Evolutionary conservation across 2,797 vertebrate species (phyloP).

Genomic region (Sternarchorhynchus goeldii): DNA sequence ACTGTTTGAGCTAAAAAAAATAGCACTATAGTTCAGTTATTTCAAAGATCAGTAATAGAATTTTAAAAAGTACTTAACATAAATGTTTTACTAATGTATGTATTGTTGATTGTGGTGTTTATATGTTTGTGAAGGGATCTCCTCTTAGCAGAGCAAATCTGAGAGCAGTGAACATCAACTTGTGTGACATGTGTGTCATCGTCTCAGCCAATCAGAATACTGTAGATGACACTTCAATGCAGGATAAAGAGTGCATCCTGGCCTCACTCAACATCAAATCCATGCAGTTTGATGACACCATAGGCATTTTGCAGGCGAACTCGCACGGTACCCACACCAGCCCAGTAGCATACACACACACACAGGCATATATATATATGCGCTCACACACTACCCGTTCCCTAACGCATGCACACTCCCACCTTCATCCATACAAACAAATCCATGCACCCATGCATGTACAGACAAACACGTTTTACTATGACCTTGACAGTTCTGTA

Average conservation of each 20-base stretch:
- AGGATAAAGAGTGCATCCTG: slow-evolving; percentile 95
- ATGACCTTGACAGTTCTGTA: background rate
- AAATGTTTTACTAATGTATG: background rate
- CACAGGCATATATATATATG: background rate
- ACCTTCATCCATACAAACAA: too few species aligned
- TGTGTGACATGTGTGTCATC: slow-evolving; percentile 95
- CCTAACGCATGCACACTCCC: too few species aligned
- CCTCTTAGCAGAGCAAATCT: slow-evolving; percentile 92
- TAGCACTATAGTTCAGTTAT: too few species aligned
- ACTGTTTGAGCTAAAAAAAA: background rate
- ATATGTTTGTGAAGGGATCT: slow-evolving; percentile 76
- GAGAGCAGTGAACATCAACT: slow-evolving; percentile 95
- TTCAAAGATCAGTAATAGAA: too few species aligned
- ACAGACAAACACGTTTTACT: background rate
- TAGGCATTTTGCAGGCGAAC: slow-evolving; percentile 91
- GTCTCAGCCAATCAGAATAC: slow-evolving; percentile 95
- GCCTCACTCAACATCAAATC: slow-evolving; percentile 96
- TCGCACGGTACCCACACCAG: slow-evolving; percentile 84
- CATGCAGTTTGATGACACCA: slow-evolving; percentile 95
- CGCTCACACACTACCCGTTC: too few species aligned
- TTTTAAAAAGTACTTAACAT: background rate
- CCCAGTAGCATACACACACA: background rate
- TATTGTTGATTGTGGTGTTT: slow-evolving; percentile 20
- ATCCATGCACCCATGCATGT: too few species aligned
- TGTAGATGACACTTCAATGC: slow-evolving; percentile 92